These are phyloP conservation scores for Ptychoptera contaminata DNA, from an alignment of 2,888 invertebrate genomes.

Conservation along the genomic window DNA sequence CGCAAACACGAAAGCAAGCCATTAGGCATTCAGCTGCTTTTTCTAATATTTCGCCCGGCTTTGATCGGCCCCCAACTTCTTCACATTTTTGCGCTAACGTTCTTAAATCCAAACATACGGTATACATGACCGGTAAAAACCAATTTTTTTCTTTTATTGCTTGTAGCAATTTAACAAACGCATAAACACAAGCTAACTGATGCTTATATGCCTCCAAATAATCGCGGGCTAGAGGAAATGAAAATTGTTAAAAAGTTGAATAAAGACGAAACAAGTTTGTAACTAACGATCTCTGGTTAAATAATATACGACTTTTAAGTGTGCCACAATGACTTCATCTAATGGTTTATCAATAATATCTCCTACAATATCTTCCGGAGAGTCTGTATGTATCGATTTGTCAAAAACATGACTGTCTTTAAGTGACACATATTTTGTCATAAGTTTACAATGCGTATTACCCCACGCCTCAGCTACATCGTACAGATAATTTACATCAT, in stretches of 20 bases:
- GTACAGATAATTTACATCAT: too few species aligned
- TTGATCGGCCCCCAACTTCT: slow-evolving; percentile 32
- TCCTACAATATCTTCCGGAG: slow-evolving; percentile 53
- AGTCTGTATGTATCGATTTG: slow-evolving; percentile 48
- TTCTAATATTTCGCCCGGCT: slow-evolving; percentile 46
- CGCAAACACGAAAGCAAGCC: slow-evolving; percentile 88
- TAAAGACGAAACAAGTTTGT: neutral
- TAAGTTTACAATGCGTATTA: too few species aligned
- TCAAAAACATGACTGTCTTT: slow-evolving; percentile 55
- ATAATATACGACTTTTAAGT: slow-evolving; percentile 48
- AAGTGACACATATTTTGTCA: too few species aligned
- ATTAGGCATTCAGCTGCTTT: slow-evolving; percentile 88
- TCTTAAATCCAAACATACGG: slow-evolving; percentile 75
- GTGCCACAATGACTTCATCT: slow-evolving; percentile 58
- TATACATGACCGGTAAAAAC: slow-evolving; percentile 88
- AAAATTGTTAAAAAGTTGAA: slow-evolving; percentile 1
- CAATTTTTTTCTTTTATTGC: slow-evolving; percentile 89
- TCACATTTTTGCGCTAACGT: slow-evolving; percentile 72
- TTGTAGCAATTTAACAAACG: slow-evolving; percentile 69
- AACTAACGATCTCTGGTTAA: neutral
- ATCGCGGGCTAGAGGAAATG: slow-evolving; percentile 23
- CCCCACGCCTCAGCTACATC: too few species aligned
- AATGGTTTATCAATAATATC: slow-evolving; percentile 54
- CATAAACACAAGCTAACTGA: slow-evolving; percentile 62
- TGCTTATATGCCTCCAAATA: slow-evolving; percentile 57